Percentiles rank a stretch among this genome's conserved stretches.
These are phyloP conservation scores for Lasius fuliginosus DNA, from an alignment of 2,888 invertebrate genomes.

Conservation along the genomic window DNA sequence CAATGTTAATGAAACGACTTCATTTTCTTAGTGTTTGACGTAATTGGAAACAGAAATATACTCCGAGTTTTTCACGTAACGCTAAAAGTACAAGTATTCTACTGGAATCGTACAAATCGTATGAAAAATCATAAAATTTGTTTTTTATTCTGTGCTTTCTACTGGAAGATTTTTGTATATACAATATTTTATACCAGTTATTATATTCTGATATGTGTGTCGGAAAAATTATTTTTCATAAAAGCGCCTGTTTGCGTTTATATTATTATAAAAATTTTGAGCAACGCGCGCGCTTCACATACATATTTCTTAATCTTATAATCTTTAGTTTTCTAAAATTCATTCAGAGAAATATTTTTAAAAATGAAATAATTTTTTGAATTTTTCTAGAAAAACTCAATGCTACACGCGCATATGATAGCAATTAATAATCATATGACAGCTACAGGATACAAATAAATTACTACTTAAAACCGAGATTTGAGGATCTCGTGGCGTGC, in stretches of 20 bases:
- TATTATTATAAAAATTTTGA: background rate
- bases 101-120: background rate
- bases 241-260: background rate
- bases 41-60: slow-evolving; percentile 3
- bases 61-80: background rate
- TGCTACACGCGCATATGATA: background rate
- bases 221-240: background rate
- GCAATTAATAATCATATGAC: background rate
- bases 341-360: background rate
- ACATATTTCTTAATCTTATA: background rate
- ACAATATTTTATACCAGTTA: background rate
- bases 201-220: background rate
- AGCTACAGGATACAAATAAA: background rate
- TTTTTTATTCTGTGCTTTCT: background rate
- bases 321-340: background rate
- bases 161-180: background rate
- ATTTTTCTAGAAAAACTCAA: background rate
- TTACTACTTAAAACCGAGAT: slow-evolving; percentile 33
- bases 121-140: background rate
- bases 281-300: background rate
- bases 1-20: slow-evolving; percentile 26
- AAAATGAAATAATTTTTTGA: background rate
- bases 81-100: background rate
- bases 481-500: background rate
- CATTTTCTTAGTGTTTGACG: background rate